Conservation (phyloP, 2,888 invertebrate genomes). For the Plagiodera versicolora region DNA sequence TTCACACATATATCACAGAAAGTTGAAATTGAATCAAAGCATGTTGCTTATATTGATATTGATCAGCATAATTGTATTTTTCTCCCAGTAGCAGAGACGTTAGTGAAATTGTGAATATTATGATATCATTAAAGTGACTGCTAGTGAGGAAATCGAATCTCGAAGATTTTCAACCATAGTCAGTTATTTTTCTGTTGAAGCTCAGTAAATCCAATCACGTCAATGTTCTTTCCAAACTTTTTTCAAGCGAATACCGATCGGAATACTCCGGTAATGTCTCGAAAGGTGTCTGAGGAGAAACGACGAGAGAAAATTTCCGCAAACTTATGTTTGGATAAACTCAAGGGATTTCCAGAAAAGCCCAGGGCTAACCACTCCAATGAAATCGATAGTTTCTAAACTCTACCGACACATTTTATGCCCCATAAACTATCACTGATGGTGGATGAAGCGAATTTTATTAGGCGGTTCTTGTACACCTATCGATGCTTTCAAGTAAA, state of each 20-base stretch:
- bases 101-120: too few species aligned
- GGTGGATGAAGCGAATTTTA: constrained; percentile 44
- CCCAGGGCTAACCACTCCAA: constrained; percentile 32
- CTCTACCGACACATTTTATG: constrained; percentile 49
- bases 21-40: too few species aligned
- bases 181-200: neutral
- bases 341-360: constrained; percentile 28
- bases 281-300: neutral
- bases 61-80: too few species aligned
- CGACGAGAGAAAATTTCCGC: constrained; percentile 9
- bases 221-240: neutral
- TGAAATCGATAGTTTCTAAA: constrained; percentile 50
- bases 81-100: too few species aligned
- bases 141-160: too few species aligned
- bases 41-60: too few species aligned
- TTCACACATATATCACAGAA: too few species aligned
- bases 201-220: neutral
- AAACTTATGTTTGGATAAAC: constrained; percentile 24
- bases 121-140: too few species aligned
- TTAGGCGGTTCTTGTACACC: constrained; percentile 40
- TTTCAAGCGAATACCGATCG: neutral
- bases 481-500: constrained; percentile 34
- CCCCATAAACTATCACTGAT: constrained; percentile 47
- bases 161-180: neutral
- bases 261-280: neutral